These are phyloP conservation scores for Zaprionus vittiger DNA, from an alignment of 1,140 invertebrate species.

Conservation along the genomic window DNA sequence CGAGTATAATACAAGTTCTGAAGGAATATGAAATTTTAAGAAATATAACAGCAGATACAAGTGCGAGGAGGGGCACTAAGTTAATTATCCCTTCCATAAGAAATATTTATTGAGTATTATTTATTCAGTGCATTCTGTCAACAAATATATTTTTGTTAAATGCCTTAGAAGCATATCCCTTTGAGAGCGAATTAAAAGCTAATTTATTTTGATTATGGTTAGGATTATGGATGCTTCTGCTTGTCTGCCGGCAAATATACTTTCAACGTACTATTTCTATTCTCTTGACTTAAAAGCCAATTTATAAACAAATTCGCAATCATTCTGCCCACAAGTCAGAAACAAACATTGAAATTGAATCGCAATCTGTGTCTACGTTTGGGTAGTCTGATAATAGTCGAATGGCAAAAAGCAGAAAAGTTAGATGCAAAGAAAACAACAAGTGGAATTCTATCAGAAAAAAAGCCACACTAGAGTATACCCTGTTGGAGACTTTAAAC, in stretches of 20 bases:
- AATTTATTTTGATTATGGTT: neutral
- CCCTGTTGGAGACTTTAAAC: neutral
- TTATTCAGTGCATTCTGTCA: neutral
- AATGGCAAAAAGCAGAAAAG: constrained; percentile 43
- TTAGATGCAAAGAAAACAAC: constrained; percentile 13
- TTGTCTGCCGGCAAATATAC: too few relatives aligned
- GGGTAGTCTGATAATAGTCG: constrained; percentile 51
- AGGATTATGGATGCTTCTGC: neutral
- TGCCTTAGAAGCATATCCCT: neutral
- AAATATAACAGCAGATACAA: neutral
- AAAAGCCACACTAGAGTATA: neutral
- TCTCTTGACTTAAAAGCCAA: constrained; percentile 19
- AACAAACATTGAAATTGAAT: constrained; percentile 57
- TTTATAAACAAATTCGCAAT: constrained; percentile 33
- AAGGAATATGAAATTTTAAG: neutral
- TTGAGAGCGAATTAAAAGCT: neutral
- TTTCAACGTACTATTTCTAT: neutral
- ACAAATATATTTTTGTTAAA: neutral
- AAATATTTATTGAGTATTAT: neutral
- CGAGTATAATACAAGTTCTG: constrained; percentile 3
- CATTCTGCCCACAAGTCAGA: constrained; percentile 27
- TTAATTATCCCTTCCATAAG: neutral
- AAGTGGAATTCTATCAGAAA: too few relatives aligned
- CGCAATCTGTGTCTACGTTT: constrained; percentile 48
- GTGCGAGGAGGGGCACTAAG: neutral